phyloP scores from a whole-genome alignment of 2,888 invertebrate genomes.

The Drosophila ezoana region DNA sequence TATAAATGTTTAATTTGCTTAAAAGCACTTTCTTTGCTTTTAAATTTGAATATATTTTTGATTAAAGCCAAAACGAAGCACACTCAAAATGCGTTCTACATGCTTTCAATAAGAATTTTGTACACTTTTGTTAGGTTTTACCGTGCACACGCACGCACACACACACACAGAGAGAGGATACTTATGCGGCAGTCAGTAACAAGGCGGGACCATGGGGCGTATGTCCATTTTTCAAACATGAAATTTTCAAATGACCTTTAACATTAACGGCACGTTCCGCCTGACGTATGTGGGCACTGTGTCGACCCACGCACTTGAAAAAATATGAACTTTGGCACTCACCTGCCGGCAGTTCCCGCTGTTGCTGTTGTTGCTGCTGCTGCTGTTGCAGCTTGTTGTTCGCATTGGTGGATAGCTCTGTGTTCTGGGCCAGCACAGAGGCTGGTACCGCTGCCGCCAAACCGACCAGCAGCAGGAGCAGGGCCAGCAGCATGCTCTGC shows the following conservation, averaged over 20 bases:
- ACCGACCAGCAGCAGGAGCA: conserved; percentile 65
- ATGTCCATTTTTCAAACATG: conserved; percentile 68
- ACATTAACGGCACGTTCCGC: conserved; percentile 59
- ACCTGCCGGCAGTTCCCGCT: conserved; percentile 71
- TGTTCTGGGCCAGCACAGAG: conserved; percentile 84
- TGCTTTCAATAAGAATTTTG: too few relatives aligned
- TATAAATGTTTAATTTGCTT: too few relatives aligned
- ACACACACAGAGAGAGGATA: conserved; percentile 9
- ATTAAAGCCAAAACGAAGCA: too few relatives aligned
- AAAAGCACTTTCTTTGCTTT: too few relatives aligned
- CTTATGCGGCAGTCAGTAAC: conserved; percentile 41
- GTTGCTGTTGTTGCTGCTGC: conserved; percentile 56
- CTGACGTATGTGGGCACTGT: conserved; percentile 27
- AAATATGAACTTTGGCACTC: conserved; percentile 66
- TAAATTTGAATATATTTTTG: too few relatives aligned
- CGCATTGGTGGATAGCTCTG: conserved; percentile 80
- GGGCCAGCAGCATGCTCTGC: conserved; percentile 45
- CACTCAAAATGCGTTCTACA: neutral
- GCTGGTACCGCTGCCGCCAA: conserved; percentile 82
- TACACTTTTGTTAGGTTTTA: neutral
- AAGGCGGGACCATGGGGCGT: conserved; percentile 19
- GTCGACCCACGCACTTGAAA: conserved; percentile 49
- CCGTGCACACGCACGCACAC: conserved; percentile 24
- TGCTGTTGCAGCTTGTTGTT: conserved; percentile 68
- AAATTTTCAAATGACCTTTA: conserved; percentile 77